Evolutionary conservation across 2,888 invertebrate species (phyloP).

Genomic region (Arctia plantaginis): DNA sequence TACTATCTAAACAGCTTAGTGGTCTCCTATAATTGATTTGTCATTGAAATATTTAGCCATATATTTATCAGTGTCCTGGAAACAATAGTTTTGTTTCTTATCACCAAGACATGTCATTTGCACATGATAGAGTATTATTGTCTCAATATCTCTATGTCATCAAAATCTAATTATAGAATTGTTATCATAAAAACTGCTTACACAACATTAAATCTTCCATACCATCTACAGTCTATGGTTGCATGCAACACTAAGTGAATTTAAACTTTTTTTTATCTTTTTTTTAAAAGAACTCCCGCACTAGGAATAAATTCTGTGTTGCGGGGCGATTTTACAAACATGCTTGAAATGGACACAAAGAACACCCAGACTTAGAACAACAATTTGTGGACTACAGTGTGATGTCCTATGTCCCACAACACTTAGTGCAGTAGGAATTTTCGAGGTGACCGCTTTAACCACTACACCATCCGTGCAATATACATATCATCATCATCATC

Average conservation of each 20-base stretch:
- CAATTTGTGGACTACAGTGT: no score
- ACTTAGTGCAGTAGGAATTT: no score
- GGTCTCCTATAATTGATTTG: neutral
- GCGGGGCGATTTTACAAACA: no score
- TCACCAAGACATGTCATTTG: conserved; percentile 5
- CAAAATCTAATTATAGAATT: conserved; percentile 11
- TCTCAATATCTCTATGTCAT: neutral
- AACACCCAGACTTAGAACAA: no score
- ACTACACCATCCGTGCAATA: no score
- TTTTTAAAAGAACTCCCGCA: no score
- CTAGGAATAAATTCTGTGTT: no score
- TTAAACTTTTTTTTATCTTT: no score
- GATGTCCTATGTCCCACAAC: no score
- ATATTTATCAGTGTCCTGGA: neutral
- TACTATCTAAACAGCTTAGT: neutral
- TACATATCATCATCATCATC: no score
- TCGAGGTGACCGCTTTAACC: no score
- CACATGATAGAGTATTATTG: conserved; percentile 10
- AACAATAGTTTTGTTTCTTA: neutral
- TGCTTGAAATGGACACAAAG: no score
- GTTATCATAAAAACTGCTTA: conserved; percentile 10
- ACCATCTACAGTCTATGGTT: neutral
- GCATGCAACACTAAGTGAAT: neutral
- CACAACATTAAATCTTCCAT: neutral
- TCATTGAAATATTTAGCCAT: neutral